These are phyloP conservation scores for Mormyrus iriodes DNA, from an alignment of 2,113 vertebrate genomes.

Conservation along the genomic window DNA sequence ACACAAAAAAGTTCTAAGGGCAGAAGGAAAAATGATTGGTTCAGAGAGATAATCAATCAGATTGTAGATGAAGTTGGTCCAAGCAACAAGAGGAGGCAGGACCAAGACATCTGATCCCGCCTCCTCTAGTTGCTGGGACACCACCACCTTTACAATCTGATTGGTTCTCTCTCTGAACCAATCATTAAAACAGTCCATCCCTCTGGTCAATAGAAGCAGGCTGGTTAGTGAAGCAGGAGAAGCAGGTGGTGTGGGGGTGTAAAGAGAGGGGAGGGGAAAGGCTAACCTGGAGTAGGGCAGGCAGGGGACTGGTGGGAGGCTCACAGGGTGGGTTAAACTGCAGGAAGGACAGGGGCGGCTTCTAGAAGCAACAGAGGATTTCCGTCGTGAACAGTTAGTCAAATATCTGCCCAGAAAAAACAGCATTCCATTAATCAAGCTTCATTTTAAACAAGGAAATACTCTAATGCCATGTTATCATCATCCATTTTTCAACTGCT, in stretches of 20 bases:
- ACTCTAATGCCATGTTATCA: not conserved
- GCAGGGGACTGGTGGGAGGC: constrained; percentile 67
- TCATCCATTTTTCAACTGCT: not conserved
- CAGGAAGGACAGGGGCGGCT: constrained; percentile 65
- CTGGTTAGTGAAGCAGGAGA: not conserved
- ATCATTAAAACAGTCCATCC: not conserved
- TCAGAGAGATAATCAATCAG: no score
- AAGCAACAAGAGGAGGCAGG: no score
- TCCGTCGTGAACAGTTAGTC: constrained; percentile 29
- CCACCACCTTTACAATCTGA: no score
- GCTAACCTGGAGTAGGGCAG: constrained; percentile 57
- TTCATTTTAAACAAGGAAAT: not conserved
- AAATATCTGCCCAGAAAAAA: not conserved
- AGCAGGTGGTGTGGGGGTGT: no score
- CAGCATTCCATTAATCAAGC: no score
- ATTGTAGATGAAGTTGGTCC: no score
- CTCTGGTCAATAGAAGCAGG: not conserved
- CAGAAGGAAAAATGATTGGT: no score
- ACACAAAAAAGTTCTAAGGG: no score
- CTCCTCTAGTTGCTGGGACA: no score
- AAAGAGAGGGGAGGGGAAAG: not conserved
- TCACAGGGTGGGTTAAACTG: constrained; percentile 66
- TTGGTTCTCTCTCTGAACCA: no score
- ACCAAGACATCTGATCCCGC: no score
- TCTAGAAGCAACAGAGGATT: constrained; percentile 74